Base-by-base conservation (phyloP, 2,888 invertebrate genomes). In the Crepidodera aurea region DNA sequence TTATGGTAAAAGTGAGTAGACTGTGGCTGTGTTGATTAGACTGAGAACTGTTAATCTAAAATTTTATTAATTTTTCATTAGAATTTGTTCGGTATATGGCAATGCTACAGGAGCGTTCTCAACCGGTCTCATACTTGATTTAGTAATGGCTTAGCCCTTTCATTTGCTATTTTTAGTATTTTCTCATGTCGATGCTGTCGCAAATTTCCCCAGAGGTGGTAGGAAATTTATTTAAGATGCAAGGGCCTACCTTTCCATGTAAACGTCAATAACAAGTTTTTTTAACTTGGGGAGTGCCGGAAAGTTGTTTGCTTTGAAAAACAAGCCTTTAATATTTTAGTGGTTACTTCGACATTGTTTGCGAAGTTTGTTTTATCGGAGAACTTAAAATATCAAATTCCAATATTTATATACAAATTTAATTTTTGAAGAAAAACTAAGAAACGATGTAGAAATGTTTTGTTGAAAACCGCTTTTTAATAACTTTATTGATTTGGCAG, bases 131-230 rank as follows among this genome's bases (percentile, higher is more conserved):
- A n/a, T n/a, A n/a, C n/a, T 53, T 53, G 53, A 40, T 53, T 25
- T 27, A 53, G 15, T 39, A 51, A 51, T 51, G 51, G 22, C 22
- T 44, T 44, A 44, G 44, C 44, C 44, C 22, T 22, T 44, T 10
- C 44, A n/a, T 25, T 44, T 25, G 44, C 44, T 44, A 44, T 44
- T 44, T 44, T 44, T 44, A 44, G 44, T 22, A 44, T 44, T 44
- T 44, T 44, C 44, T 42, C n/a, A n/a, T n/a, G 2, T 44, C 44
- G 19, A n/a, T 16, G 22, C 44, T 22, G 44, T 1, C 22, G 15
- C 12, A 22, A n/a, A 44, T 44, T 44, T 44, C 12, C 22, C 22
- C 22, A 44, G 10, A 12, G 44, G 19, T 44, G 44, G 10, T 42
- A 42, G 44, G 22, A 44, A 42, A 44, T 22, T 44, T 44, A 6